Percentiles rank a stretch among this genome's conserved stretches.
These are phyloP conservation scores for Hiodon tergisus DNA, from an alignment of 2,113 vertebrate species.

Conservation along the genomic window DNA sequence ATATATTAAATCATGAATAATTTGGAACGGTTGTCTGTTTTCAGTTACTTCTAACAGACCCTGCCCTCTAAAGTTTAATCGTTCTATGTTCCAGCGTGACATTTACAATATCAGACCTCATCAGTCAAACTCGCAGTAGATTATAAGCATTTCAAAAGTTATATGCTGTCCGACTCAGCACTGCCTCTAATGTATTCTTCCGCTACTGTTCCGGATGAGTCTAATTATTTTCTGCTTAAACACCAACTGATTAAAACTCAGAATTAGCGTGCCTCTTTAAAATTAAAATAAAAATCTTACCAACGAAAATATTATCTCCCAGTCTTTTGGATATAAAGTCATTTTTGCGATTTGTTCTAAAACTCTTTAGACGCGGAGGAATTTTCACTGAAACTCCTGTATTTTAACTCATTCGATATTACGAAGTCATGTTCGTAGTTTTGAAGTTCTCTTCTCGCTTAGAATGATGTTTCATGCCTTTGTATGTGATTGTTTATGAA, in stretches of 20 bases:
- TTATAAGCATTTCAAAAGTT: background rate
- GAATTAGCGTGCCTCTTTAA: background rate
- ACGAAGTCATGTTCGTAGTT: background rate
- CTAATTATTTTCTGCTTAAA: background rate
- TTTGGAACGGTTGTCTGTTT: too few species aligned
- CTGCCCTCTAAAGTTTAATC: too few species aligned
- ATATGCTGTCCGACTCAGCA: background rate
- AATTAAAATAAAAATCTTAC: background rate
- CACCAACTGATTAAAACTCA: background rate
- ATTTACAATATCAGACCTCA: background rate
- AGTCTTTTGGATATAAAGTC: background rate
- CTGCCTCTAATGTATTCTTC: constrained; percentile 11
- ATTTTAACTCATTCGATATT: background rate
- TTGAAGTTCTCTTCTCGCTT: background rate
- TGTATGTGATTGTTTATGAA: too few species aligned
- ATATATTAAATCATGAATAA: too few species aligned
- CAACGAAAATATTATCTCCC: background rate
- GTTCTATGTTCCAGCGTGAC: too few species aligned
- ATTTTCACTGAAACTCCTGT: background rate
- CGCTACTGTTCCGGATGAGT: constrained; percentile 9
- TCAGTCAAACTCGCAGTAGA: background rate
- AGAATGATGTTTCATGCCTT: too few species aligned
- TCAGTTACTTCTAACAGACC: too few species aligned
- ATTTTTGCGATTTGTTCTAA: too few species aligned
- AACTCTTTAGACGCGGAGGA: background rate